Evolutionary conservation across 2,797 vertebrate species (phyloP), one percentile per base, ranked within the genome.

Genomic region (Prunella strophiata): DNA sequence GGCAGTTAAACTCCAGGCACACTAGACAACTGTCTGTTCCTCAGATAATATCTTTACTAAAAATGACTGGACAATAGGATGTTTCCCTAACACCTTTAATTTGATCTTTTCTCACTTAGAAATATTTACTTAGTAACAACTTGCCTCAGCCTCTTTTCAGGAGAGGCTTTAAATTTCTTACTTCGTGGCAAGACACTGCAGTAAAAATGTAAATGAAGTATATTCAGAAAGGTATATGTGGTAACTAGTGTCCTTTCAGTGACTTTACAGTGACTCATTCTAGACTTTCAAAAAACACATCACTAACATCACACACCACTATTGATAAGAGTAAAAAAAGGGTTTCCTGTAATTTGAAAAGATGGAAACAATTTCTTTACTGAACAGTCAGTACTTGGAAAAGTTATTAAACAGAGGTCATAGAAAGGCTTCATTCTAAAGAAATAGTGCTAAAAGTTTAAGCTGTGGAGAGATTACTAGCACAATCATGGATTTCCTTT

Each of bases 251-350:
- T 95, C 98, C 98, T 98, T 96, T 97, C 96, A 81, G 93, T 98
- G 98, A 98, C 98, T 97, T 97, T 79, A 95, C 54, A 92, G 88
- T 98, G 98, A 98, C 97, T 98, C 98, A 98, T 98, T 97, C 96
- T 97, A 97, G 95, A 96, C 96, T 97, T 97, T 97, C 96, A 97
- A 85, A 97, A 97, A 97, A 96, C 95, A 97, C 96, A 98, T 97
- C 97, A 97, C 96, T 97, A 93, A 94, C 95, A 96, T 97, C 94
- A 78, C 91, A 95, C 32, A 89, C 93, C 93, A 81, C 96, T 97
- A 85, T 90, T 97, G 94, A 97, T 96, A 97, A 93, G 88, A 96
- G 90, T 93, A 90, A 96, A 97, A 97, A 97, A 93, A 96, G 90
- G 75, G 95, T 97, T 98, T 98, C 98, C 97, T 98, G 97, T 98